Percentiles rank a stretch among this genome's conserved stretches.
phyloP scores from a whole-genome alignment of 1,140 invertebrate genomes.

The Drosophila mojavensis region DNA sequence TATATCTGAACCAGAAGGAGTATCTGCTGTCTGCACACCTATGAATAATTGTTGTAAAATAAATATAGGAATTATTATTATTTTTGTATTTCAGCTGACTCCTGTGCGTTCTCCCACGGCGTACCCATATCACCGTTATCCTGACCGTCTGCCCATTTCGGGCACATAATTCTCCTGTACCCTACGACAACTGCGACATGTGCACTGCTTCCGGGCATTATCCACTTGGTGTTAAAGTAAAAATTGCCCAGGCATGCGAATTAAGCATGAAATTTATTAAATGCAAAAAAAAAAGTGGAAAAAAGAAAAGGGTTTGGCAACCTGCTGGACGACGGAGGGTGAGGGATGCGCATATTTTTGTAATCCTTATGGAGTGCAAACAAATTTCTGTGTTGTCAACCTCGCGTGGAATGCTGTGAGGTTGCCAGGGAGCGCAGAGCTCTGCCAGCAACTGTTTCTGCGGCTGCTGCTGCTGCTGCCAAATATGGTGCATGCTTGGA shows the following conservation, averaged over 20 bases:
- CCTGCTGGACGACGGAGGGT: slow-evolving; percentile 10
- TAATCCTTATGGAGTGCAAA: slow-evolving; percentile 82
- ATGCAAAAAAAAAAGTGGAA: slow-evolving; percentile 10
- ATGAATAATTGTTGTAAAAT: too few relatives aligned
- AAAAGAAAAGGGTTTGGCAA: slow-evolving; percentile 14
- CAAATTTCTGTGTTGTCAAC: slow-evolving; percentile 81
- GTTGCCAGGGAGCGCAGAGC: slow-evolving; percentile 2
- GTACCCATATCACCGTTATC: slow-evolving; percentile 19
- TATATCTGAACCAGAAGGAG: too few relatives aligned
- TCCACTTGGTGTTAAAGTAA: slow-evolving; percentile 77
- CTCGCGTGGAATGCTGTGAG: slow-evolving; percentile 16
- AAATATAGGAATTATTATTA: too few relatives aligned
- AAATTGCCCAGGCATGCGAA: slow-evolving; percentile 77
- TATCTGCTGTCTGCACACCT: too few relatives aligned
- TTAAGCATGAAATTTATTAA: slow-evolving; percentile 80
- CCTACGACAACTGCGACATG: slow-evolving; percentile 67
- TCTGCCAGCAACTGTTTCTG: not conserved
- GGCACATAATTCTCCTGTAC: slow-evolving; percentile 56
- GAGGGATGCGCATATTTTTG: slow-evolving; percentile 65
- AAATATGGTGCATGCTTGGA: slow-evolving; percentile 32
- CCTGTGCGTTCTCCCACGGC: too few relatives aligned
- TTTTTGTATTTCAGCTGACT: too few relatives aligned
- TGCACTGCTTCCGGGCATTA: slow-evolving; percentile 78
- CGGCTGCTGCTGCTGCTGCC: not conserved
- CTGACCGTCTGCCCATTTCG: slow-evolving; percentile 14